Conservation (phyloP, 1,140 invertebrate species). For the Propsilocerus akamusi region DNA sequence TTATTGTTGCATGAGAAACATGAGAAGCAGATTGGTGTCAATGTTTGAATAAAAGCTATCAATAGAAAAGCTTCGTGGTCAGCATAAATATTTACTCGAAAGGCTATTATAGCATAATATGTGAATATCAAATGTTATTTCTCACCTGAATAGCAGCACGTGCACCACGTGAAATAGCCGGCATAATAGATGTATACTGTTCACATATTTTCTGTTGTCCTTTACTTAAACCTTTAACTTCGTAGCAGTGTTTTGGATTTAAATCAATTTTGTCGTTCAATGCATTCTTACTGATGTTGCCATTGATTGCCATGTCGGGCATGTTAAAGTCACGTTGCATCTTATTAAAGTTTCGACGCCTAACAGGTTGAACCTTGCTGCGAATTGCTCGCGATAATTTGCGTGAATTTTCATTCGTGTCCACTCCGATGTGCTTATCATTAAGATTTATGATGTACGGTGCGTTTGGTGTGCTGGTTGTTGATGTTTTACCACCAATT, state of each 20-base stretch:
- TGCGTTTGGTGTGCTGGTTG: not conserved
- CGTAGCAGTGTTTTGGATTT: conserved; percentile 29
- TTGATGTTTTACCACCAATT: too few species aligned
- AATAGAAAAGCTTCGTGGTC: too few species aligned
- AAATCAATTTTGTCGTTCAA: conserved; percentile 12
- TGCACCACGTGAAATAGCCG: conserved; percentile 43
- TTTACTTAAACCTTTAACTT: conserved; percentile 41
- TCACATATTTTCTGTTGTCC: conserved; percentile 57
- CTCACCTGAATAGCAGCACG: conserved; percentile 31
- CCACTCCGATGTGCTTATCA: not conserved
- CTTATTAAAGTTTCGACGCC: conserved; percentile 10
- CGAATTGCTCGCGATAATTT: conserved; percentile 14
- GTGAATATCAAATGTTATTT: too few species aligned
- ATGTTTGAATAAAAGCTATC: too few species aligned
- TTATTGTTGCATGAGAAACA: too few species aligned
- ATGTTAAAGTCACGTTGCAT: conserved; percentile 14
- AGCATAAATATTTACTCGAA: too few species aligned
- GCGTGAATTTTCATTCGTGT: conserved; percentile 8
- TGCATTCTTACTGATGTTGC: conserved; percentile 5
- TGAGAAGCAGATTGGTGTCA: too few species aligned
- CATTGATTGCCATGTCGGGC: conserved; percentile 11
- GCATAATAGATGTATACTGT: conserved; percentile 57
- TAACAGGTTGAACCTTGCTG: conserved; percentile 11
- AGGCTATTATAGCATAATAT: too few species aligned
- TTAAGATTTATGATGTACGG: not conserved